Conservation (phyloP, 1,140 invertebrate genomes). For the Drosophila persimilis region DNA sequence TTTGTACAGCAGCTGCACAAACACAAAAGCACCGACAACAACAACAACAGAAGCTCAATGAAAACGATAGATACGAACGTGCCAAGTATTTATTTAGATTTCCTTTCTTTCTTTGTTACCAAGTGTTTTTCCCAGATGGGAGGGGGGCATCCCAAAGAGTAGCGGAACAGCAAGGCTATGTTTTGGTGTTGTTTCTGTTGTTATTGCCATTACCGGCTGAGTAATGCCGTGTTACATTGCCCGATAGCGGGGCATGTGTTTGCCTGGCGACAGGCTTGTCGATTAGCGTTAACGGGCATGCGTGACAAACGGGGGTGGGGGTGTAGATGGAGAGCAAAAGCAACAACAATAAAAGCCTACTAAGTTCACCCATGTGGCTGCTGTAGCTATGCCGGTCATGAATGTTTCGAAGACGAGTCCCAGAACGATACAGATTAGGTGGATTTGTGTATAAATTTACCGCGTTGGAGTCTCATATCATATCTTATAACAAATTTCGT, state of each 20-base stretch:
- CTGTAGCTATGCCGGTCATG: neutral
- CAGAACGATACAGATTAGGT: too few relatives aligned
- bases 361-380: conserved; percentile 24
- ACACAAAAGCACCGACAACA: conserved; percentile 19
- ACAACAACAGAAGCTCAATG: conserved; percentile 2
- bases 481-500: too few relatives aligned
- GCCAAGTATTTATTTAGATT: conserved; percentile 48
- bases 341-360: neutral
- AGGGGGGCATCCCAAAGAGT: conserved; percentile 21
- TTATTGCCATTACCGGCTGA: conserved; percentile 53
- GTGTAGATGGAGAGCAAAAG: neutral
- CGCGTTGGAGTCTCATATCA: too few relatives aligned
- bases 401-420: neutral
- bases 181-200: conserved; percentile 1
- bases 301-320: conserved; percentile 21
- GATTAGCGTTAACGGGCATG: conserved; percentile 34
- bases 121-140: conserved; percentile 25
- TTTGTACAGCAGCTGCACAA: conserved; percentile 53
- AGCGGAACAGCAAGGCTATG: neutral
- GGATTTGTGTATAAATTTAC: too few relatives aligned
- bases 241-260: conserved; percentile 38
- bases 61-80: conserved; percentile 57
- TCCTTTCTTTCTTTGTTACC: conserved; percentile 49
- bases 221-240: neutral
- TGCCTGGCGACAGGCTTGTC: conserved; percentile 6